Conservation (phyloP, 2,113 vertebrate species). For the Halcyon senegalensis region DNA sequence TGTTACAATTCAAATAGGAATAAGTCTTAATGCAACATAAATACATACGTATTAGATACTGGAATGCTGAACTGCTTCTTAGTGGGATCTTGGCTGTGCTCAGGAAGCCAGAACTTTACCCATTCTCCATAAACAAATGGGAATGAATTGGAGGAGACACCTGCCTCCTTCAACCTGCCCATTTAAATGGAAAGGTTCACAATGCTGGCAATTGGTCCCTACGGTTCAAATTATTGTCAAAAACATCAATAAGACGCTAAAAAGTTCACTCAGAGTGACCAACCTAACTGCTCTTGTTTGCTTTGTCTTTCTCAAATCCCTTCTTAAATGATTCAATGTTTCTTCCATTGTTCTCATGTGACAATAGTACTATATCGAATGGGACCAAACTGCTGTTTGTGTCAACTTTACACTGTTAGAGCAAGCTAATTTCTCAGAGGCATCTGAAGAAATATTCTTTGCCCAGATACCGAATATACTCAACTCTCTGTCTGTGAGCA, state of each 20-base stretch:
- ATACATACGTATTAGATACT: neutral
- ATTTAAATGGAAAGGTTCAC: neutral
- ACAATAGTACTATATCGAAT: neutral
- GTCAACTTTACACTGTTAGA: neutral
- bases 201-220: neutral
- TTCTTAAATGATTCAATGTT: neutral
- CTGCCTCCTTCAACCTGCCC: neutral
- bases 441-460: neutral
- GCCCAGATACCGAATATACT: neutral
- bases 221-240: neutral
- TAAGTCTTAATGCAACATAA: neutral
- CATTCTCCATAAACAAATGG: neutral
- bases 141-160: neutral
- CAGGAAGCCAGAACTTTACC: neutral
- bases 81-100: neutral
- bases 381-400: neutral
- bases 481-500: neutral
- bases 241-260: neutral
- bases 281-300: neutral
- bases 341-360: neutral
- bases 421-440: neutral
- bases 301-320: neutral
- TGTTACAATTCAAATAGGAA: neutral
- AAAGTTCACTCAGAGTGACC: neutral
- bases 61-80: neutral